phyloP scores from a whole-genome alignment of 1,140 invertebrate species.

The Lepidotrigona ventralis region DNA sequence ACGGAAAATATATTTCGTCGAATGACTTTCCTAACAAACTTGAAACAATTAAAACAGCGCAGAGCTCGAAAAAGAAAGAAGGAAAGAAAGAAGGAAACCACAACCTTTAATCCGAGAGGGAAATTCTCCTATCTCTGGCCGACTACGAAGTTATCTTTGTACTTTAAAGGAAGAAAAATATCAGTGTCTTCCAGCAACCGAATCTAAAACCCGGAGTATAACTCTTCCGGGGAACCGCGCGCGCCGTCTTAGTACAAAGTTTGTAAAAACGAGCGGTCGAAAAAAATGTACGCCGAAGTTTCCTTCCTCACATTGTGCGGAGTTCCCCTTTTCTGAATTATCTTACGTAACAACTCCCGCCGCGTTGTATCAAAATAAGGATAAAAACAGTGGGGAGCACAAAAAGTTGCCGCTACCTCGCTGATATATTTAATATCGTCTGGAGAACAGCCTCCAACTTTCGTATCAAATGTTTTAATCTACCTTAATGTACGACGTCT shows the following conservation, averaged over 20 bases:
- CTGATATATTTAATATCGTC: background rate
- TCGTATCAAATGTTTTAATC: too few species aligned
- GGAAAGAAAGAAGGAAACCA: too few species aligned
- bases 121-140: slow-evolving; percentile 4
- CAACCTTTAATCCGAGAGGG: background rate
- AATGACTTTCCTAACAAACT: background rate
- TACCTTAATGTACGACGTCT: too few species aligned
- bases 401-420: background rate
- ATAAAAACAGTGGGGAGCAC: background rate
- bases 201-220: background rate
- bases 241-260: background rate
- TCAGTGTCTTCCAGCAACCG: background rate
- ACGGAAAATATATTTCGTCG: background rate
- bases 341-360: background rate
- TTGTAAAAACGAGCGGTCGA: background rate
- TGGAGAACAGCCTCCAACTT: background rate
- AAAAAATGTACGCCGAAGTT: background rate
- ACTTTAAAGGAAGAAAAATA: slow-evolving; percentile 15
- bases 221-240: background rate
- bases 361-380: background rate
- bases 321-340: background rate
- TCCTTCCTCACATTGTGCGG: background rate
- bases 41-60: background rate
- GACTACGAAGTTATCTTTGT: slow-evolving; percentile 7
- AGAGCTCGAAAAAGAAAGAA: background rate